Evolutionary conservation across 2,113 vertebrate species (phyloP), one percentile per base, ranked within the genome.

Genomic region (Catharus fuscescens): DNA sequence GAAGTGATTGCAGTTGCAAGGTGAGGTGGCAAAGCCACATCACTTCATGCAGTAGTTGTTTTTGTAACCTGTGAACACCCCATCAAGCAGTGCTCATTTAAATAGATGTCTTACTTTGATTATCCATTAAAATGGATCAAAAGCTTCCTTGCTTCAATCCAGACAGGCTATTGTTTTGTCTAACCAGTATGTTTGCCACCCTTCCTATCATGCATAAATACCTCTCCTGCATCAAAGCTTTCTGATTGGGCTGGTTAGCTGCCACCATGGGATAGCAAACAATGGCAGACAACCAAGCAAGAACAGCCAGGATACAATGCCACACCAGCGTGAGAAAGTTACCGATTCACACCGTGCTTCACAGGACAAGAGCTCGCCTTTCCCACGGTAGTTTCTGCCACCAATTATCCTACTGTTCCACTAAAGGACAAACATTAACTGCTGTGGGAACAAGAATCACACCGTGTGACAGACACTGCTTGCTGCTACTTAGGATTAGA

Each of bases 321-420:
- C 96, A 88, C 91, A 70, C 40, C 95, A 95, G 98, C 97, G 98
- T 99, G 98, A 97, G 98, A 99, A 99, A 97, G 97, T 86, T 67
- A 95, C 93, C 59, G 57, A 96, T 69, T 93, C 93, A 86, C 93
- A 86, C 84, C 45, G 69, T 71, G 60, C 94, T 94, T 70, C 90
- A 14, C 5, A 59, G n/a, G 74, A 86, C 94, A 84, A 65, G 95
- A 95, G 96, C 24, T 88, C 94, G 14, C 93, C 92, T 98, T 98
- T 99, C 98, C 98, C 98, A 99, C 98, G 97, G 97, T 96, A 96
- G 87, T 89, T 95, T 67, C 93, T 97, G 84, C 88, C 95, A 86
- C 93, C 90, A 98, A 96, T 98, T 96, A 98, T 80, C 96, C 96
- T 54, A 70, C 97, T 91, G 74, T 87, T 95, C 86, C 97, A 97